Conservation (phyloP, 2,113 vertebrate species). For the Scytalopus superciliaris region DNA sequence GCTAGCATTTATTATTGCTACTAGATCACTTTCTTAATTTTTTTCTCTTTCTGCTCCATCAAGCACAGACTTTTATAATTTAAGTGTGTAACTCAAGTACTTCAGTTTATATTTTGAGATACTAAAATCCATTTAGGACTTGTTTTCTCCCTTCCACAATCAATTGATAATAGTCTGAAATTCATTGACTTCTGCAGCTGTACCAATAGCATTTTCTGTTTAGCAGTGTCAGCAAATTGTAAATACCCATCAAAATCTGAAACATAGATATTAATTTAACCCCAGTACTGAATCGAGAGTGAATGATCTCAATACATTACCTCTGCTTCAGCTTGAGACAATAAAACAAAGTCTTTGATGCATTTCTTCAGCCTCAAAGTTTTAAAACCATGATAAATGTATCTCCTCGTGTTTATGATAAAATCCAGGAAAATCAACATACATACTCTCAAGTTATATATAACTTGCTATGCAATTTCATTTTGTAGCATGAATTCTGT, state of each 20-base stretch:
- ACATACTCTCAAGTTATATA: not conserved
- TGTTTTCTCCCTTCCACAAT: not conserved
- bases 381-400: not conserved
- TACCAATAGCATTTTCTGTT: slow-evolving; percentile 12
- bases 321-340: not conserved
- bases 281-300: not conserved
- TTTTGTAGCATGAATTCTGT: not conserved
- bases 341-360: not conserved
- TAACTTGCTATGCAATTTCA: not conserved
- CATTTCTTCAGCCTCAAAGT: not conserved
- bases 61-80: not conserved
- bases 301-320: not conserved
- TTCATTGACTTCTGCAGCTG: not conserved
- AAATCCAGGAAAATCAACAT: not conserved
- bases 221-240: not conserved
- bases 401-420: not conserved
- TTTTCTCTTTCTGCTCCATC: not conserved
- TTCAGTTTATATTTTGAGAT: not conserved
- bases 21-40: not conserved
- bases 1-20: not conserved
- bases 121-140: not conserved
- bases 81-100: not conserved
- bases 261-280: not conserved
- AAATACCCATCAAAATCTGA: not conserved
- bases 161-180: slow-evolving; percentile 20